Conservation (phyloP, 2,888 invertebrate species). For the Stomorhina lunata region DNA sequence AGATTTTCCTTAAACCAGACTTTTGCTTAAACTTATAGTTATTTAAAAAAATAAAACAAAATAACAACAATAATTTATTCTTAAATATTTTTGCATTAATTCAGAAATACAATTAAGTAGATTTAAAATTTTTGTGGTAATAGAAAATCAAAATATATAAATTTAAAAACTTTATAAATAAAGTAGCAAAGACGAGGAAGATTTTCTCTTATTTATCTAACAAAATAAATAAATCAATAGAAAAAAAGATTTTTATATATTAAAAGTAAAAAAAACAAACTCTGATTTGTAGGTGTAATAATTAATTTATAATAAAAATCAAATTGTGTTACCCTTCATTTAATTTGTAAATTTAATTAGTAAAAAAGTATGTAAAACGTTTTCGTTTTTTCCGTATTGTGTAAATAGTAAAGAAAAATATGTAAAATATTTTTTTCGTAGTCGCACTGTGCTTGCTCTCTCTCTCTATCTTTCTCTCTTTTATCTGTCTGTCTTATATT, state of each 20-base stretch:
- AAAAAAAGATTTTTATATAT: no score
- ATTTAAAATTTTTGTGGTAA: conserved; percentile 3
- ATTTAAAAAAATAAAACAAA: neutral
- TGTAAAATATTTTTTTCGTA: conserved; percentile 44
- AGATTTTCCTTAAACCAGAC: neutral
- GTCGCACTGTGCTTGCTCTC: conserved; percentile 63
- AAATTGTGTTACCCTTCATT: conserved; percentile 33
- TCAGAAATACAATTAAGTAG: conserved; percentile 27
- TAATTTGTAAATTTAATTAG: no score
- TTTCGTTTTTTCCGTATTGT: conserved; percentile 2
- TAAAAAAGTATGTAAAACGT: neutral
- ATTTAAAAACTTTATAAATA: no score
- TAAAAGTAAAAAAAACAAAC: conserved; percentile 28
- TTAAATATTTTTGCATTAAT: conserved; percentile 10
- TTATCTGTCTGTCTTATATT: no score
- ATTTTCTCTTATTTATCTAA: no score
- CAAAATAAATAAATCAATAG: neutral
- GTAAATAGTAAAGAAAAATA: conserved; percentile 32
- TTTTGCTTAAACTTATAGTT: neutral
- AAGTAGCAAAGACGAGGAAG: conserved; percentile 38
- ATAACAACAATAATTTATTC: neutral
- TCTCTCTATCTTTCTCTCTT: no score
- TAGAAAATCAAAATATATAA: neutral
- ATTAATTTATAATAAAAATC: conserved; percentile 30
- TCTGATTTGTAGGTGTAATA: conserved; percentile 48